Conservation (phyloP, 2,888 invertebrate genomes). For the Microctonus aethiopoides region DNA sequence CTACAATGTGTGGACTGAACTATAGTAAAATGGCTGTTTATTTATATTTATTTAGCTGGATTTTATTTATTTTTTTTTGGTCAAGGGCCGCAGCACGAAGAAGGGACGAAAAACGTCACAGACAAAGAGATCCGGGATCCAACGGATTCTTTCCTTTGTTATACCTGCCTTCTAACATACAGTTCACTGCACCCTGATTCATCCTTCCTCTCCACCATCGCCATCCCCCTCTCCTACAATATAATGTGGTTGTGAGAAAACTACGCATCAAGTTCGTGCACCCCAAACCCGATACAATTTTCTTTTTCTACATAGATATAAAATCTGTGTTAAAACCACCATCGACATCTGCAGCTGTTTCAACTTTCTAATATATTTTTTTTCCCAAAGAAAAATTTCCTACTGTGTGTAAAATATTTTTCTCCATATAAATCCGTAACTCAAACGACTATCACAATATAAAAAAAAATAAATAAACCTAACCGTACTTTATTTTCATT, state of each 20-base stretch:
- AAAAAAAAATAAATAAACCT: too few species aligned
- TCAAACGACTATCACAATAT: too few species aligned
- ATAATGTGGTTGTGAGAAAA: conserved; percentile 28
- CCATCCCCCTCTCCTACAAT: background rate
- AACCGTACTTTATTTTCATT: too few species aligned
- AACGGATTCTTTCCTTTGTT: conserved; percentile 29
- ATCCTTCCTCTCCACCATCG: conserved; percentile 18
- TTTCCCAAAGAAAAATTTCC: background rate
- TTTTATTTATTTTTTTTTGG: conserved; percentile 5
- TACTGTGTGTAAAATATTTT: too few species aligned
- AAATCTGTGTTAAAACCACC: background rate
- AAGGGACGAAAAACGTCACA: background rate
- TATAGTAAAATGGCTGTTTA: too few species aligned
- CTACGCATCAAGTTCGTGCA: conserved; percentile 1
- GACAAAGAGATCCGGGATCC: conserved; percentile 33
- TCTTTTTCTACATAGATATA: background rate
- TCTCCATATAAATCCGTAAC: too few species aligned
- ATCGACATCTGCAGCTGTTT: background rate
- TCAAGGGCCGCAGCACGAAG: conserved; percentile 29
- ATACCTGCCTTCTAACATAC: conserved; percentile 28
- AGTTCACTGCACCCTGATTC: conserved; percentile 38
- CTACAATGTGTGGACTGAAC: too few species aligned
- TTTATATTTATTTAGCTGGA: conserved; percentile 1
- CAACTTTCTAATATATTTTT: conserved; percentile 2
- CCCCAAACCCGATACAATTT: background rate